Evolutionary conservation across 2,797 vertebrate genomes (phyloP), one percentile per base, ranked within the genome.

Genomic region (Chrysocyon brachyurus): DNA sequence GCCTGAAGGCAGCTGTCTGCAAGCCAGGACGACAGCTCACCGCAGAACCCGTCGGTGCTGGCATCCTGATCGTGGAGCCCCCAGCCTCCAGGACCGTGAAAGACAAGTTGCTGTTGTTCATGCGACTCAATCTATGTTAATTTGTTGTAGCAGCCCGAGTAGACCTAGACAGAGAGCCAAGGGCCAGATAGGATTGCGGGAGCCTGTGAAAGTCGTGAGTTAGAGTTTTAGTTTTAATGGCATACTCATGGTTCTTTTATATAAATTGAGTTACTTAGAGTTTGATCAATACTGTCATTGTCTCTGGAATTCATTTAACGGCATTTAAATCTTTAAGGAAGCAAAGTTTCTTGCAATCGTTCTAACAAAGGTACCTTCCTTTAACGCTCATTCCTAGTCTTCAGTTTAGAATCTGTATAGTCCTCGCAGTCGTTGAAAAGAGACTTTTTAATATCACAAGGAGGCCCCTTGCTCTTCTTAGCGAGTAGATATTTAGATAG

Each of bases 151-250:
- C 40, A 40, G 12, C 6, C 21, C 24, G 11, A 63, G 33, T n/a
- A 56, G 22, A 70, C 6, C 16, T 52, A 59, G 40, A 93, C n/a
- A 68, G 31, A 40, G 46, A 12, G 16, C 10, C 36, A 91, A 83
- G 16, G n/a, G 12, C 9, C 19, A 17, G 59, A 33, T 63, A 24
- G 56, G n/a, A 40, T 24, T 9, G 5, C 63, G 15, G 31, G 4
- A 92, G 28, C 16, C 56, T 57, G 2, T 68, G 4, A 14, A 83
- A 81, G n/a, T 57, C 77, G 3, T 59, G 72, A 83, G 19, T 33
- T 90, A 89, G 8, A 49, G 15, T 72, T 92, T 3, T 75, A 73
- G 88, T 89, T 92, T 97, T 94, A 90, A 84, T 85, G 66, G 86
- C 68, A 87, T 87, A 2, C 70, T 66, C 52, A 72, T 21, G 26